Evolutionary conservation across 2,113 vertebrate species (phyloP), one percentile per base, ranked within the genome.

Genomic region (Protobothrops mucrosquamatus): DNA sequence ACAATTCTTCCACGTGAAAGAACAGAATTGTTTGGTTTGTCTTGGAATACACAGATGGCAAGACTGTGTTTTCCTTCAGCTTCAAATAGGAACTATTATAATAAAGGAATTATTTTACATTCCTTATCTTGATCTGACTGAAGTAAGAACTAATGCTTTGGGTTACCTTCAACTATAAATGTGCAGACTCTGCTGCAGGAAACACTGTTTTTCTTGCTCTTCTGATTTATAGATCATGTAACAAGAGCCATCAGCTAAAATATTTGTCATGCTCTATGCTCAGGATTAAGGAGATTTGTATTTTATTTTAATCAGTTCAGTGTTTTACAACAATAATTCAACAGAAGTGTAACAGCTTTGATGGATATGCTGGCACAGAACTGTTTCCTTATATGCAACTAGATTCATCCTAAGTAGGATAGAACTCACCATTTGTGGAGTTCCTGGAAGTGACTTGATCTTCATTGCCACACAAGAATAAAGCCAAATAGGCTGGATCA

Each of bases 301-400:
- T 87, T 87, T 90, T 64, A 87, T 91, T 85, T 55, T 2, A 89
- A 94, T 96, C 91, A 91, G 55, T 94, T 93, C 92, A 20, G 0
- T 95, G 93, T 96, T 96, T 96, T 95, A 95, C 96, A 96, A 93
- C 90, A 94, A 88, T 64, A 90, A 94, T 94, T 95, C 94, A 96
- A 95, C 8, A 93, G 87, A 48, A 93, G 92, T 93, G 96, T 95
- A 97, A 96, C 93, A 95, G 94, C 94, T 96, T 94, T 92, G 95
- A 92, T 43, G 94, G 93, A 91, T 88, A 81, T 95, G 87, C 56
- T 94, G 95, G 94, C 94, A 59, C 5, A 64, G 43, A 87, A 56
- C 86, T 29, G 24, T 46, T 59, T 1, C 69, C 90, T 86, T 12
- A 54, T 26, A 61, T 86, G 89, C 64, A 74, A 39, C 26, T 10